Conservation (phyloP, 2,888 invertebrate species). For the Pantelozetes paolii region DNA sequence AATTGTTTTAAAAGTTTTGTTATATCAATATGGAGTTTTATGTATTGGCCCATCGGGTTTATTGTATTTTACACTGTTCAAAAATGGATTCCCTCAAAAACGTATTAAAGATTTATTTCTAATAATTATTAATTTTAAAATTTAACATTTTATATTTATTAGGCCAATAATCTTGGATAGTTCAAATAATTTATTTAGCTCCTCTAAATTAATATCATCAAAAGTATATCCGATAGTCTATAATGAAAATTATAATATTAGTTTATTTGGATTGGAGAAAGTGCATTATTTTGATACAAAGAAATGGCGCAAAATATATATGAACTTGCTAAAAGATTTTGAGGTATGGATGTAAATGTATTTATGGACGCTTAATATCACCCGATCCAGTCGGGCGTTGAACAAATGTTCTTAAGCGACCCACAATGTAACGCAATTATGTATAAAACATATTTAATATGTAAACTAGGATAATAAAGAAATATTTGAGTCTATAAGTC, state of each 20-base stretch:
- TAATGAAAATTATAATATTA: conserved; percentile 26
- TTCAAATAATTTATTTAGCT: too few relatives aligned
- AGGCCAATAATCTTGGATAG: too few relatives aligned
- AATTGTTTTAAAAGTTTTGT: too few relatives aligned
- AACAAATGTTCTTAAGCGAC: neutral
- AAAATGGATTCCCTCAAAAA: too few relatives aligned
- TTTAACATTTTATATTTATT: too few relatives aligned
- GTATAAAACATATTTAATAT: neutral
- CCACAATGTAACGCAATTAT: neutral
- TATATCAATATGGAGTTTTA: too few relatives aligned
- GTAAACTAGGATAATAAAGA: neutral
- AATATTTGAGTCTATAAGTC: neutral
- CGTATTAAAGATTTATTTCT: too few relatives aligned
- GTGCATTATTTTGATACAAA: conserved; percentile 83
- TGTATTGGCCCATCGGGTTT: too few relatives aligned
- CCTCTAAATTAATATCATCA: neutral
- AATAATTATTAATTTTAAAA: too few relatives aligned
- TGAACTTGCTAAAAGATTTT: conserved; percentile 53
- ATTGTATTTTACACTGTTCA: too few relatives aligned
- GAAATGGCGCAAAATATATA: conserved; percentile 72
- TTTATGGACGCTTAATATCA: too few relatives aligned
- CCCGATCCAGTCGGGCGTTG: too few relatives aligned
- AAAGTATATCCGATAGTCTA: conserved; percentile 17
- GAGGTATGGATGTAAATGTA: neutral
- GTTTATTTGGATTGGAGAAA: conserved; percentile 60